Evolutionary conservation across 2,797 vertebrate genomes (phyloP).

Genomic region (Pseudochaenichthys georgianus): DNA sequence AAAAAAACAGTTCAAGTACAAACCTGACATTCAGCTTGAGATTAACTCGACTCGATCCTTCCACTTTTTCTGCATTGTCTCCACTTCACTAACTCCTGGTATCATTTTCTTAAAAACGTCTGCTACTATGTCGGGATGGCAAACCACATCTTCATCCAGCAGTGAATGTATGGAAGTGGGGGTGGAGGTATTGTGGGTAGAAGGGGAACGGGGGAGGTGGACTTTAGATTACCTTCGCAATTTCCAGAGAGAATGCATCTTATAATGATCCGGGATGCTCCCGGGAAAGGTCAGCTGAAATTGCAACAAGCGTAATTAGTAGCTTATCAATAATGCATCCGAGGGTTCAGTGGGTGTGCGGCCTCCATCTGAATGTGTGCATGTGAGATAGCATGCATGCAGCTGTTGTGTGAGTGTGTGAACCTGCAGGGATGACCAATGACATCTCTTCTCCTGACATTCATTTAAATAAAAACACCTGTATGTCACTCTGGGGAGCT

Average conservation of each 20-base stretch:
- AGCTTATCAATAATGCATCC: conserved; percentile 88
- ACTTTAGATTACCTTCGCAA: conserved; percentile 84
- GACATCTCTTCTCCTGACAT: conserved; percentile 62
- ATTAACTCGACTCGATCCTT: background rate
- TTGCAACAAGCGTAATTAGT: conserved; percentile 87
- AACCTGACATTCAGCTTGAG: conserved; percentile 27
- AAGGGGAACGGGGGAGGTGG: conserved; percentile 47
- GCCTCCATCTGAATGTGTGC: conserved; percentile 41
- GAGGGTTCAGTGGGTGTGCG: conserved; percentile 71
- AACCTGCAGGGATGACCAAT: conserved; percentile 56
- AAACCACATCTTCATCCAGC: conserved; percentile 56
- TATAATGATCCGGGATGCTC: conserved; percentile 85
- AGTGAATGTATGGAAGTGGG: conserved; percentile 16
- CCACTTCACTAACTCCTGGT: background rate
- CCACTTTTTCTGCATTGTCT: background rate
- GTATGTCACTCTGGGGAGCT: conserved; percentile 61
- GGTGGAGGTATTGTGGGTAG: background rate
- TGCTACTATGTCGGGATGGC: conserved; percentile 26
- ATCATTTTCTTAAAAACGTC: conserved; percentile 37
- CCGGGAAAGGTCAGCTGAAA: conserved; percentile 85
- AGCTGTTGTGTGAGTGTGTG: conserved; percentile 46
- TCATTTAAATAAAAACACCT: conserved; percentile 77
- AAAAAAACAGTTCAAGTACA: conserved; percentile 4
- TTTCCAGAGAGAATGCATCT: conserved; percentile 80
- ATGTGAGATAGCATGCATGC: conserved; percentile 7